phyloP scores from a whole-genome alignment of 2,888 invertebrate species.

The Pheosia gnoma region DNA sequence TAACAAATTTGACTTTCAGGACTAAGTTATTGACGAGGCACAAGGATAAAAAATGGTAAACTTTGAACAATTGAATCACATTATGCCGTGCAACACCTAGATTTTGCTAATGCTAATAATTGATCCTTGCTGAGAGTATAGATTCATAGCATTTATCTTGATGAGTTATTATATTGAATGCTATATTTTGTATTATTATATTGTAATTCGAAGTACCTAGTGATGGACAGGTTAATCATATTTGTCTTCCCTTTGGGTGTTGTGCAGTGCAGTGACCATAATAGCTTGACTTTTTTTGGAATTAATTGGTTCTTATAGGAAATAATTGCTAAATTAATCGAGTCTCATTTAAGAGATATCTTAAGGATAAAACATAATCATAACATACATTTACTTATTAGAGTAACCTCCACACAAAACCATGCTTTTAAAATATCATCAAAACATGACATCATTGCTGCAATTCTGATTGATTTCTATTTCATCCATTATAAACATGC shows the following conservation, averaged over 20 bases:
- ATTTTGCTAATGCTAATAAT: slow-evolving; percentile 59
- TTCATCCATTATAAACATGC: slow-evolving; percentile 16
- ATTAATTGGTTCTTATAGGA: slow-evolving; percentile 22
- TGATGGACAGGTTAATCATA: slow-evolving; percentile 6
- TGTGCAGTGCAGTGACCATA: slow-evolving; percentile 28
- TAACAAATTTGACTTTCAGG: slow-evolving; percentile 88
- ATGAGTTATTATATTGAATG: slow-evolving; percentile 18
- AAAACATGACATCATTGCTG: slow-evolving; percentile 19
- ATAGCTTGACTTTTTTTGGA: slow-evolving; percentile 27
- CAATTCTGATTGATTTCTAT: slow-evolving; percentile 10
- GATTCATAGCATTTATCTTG: slow-evolving; percentile 13
- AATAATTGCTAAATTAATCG: not conserved
- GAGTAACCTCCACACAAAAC: slow-evolving; percentile 17
- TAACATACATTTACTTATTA: slow-evolving; percentile 22
- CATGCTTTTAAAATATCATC: slow-evolving; percentile 15
- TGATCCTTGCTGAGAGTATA: slow-evolving; percentile 39
- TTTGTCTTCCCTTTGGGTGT: slow-evolving; percentile 24
- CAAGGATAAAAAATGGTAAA: slow-evolving; percentile 94
- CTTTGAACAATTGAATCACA: slow-evolving; percentile 52
- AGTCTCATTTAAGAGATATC: not conserved
- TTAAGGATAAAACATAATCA: not conserved
- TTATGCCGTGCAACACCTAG: slow-evolving; percentile 67
- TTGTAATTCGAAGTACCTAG: slow-evolving; percentile 20
- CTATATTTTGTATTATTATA: slow-evolving; percentile 21
- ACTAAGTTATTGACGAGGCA: slow-evolving; percentile 94